Percentiles rank a stretch among this genome's conserved stretches.
Evolutionary conservation across 2,113 vertebrate genomes (phyloP).

Genomic region (Crotalus tigris): DNA sequence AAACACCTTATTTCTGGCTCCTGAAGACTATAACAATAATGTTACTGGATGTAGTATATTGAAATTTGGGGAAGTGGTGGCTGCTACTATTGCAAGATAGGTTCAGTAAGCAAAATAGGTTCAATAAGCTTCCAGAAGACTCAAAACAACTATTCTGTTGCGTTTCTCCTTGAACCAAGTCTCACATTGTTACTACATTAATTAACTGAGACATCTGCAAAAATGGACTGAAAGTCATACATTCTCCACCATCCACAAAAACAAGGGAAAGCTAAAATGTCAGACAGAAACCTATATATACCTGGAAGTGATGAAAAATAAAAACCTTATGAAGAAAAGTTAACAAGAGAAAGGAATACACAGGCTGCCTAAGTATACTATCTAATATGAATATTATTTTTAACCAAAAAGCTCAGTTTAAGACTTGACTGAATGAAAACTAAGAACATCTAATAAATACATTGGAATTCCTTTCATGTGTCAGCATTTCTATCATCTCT

Average conservation of each 20-base stretch:
- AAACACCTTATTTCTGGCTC: background rate
- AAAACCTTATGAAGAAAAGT: background rate
- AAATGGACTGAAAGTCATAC: background rate
- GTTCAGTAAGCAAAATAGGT: background rate
- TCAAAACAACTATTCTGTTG: background rate
- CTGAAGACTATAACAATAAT: background rate
- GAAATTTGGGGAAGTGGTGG: background rate
- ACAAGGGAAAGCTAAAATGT: background rate
- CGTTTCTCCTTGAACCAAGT: background rate
- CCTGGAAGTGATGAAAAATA: background rate
- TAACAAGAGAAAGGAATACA: background rate
- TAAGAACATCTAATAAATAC: background rate
- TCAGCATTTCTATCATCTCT: background rate
- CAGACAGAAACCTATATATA: background rate
- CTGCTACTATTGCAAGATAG: background rate
- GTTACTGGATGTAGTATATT: background rate
- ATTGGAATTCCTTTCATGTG: background rate
- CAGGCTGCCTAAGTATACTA: background rate
- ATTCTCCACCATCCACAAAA: background rate
- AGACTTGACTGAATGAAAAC: background rate
- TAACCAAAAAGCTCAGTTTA: background rate
- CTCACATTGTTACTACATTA: background rate
- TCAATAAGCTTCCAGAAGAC: background rate
- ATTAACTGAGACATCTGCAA: background rate
- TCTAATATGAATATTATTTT: background rate